Base-by-base conservation (phyloP, 2,113 vertebrate genomes). In the Hemichromis elongatus region DNA sequence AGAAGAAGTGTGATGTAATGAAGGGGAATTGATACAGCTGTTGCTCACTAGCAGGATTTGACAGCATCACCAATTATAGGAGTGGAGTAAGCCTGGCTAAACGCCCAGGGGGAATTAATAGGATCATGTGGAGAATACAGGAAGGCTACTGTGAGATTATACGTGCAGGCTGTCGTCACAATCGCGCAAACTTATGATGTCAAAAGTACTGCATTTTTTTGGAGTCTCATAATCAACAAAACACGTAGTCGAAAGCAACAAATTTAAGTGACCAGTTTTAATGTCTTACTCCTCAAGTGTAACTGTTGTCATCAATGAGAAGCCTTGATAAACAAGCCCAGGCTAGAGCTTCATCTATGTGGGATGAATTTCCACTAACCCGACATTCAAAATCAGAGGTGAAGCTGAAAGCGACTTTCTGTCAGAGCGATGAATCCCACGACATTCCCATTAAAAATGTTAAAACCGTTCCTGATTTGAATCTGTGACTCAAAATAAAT, bases 301-400 rank as follows among this genome's bases (percentile, higher is more conserved):
- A 47, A 52, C 11, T 26, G 28, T 55, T 54, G 75, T 88, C 55
- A 77, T 78, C 35, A 28, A n/a, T 11, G 14, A 18, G 70, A 30
- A 75, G 33, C 77, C 61, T 88, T 81, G 84, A 81, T 61, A 63
- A 47, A 54, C 30, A 30, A 75, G 30, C 24, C 10, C 21, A n/a
- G 28, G 6, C 63, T 8, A 10, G 16, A 3, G 16, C 14, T 54
- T 45, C 5, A 83, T 68, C 16, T 37, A 85, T 42, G n/a, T 1
- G 16, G 18, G 56, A 91, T 94, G 83, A 18, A 92, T 90, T 53
- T 83, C 79, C 54, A 86, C 78, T 86, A 7, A 21, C 11, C 3
- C 5, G 10, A 50, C 85, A 53, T 66, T 57, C 68, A 80, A 56
- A 59, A 42, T 52, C 56, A 54, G 18, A 56, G 18, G 10, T 30